Conservation (phyloP, 1,140 invertebrate species). For the Oreohelix idahoensis region DNA sequence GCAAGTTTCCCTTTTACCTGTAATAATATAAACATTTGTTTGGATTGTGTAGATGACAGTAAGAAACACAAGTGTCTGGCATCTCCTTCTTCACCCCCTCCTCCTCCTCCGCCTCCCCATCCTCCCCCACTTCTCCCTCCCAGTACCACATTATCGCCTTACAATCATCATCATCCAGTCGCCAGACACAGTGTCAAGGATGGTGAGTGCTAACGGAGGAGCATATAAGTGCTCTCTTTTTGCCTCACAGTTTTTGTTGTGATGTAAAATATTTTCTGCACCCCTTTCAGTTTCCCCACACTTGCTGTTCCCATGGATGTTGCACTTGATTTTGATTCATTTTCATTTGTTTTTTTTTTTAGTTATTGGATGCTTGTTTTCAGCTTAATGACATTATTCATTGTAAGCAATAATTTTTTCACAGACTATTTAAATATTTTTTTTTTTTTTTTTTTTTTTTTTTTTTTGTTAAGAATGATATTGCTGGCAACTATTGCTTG, state of each 20-base stretch:
- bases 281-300: neutral
- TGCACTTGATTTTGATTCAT: neutral
- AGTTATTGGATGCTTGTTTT: neutral
- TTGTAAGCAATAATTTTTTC: too few species aligned
- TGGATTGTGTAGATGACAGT: neutral
- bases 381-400: too few species aligned
- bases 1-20: too few species aligned
- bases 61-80: conserved; percentile 5
- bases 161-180: neutral
- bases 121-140: conserved; percentile 4
- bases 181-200: conserved; percentile 12
- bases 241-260: neutral
- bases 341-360: neutral
- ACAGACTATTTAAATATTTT: too few species aligned
- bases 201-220: conserved; percentile 14
- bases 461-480: too few species aligned
- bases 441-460: too few species aligned
- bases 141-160: neutral
- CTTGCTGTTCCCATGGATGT: neutral
- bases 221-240: neutral
- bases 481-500: too few species aligned
- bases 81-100: conserved; percentile 13
- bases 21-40: neutral
- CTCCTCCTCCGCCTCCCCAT: conserved; percentile 14
- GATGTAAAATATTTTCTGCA: neutral